Percentiles rank a stretch among this genome's conserved stretches.
phyloP scores from a whole-genome alignment of 2,113 vertebrate genomes.

The Sterrhoptilus dennistouni region DNA sequence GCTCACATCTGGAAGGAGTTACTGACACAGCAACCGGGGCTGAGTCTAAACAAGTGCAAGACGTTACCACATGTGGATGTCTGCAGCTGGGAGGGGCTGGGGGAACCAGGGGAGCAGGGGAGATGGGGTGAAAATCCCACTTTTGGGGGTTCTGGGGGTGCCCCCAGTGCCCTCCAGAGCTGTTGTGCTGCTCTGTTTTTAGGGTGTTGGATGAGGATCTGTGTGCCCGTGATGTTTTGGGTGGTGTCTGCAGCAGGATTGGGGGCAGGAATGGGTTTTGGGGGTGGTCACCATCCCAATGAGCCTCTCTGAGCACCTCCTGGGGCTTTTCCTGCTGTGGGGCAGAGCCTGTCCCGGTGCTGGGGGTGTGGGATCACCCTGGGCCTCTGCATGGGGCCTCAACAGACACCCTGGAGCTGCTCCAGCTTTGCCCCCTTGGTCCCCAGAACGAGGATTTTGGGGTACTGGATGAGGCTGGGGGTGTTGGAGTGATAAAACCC shows the following conservation, averaged over 20 bases:
- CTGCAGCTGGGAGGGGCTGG: not conserved
- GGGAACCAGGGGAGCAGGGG: not conserved
- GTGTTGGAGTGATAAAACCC: rapidly evolving
- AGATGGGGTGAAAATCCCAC: not conserved
- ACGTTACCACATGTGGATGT: not conserved
- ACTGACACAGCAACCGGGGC: not conserved
- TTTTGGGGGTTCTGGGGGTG: not conserved
- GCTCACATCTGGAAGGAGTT: slow-evolving; percentile 60
- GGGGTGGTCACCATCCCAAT: rapidly evolving
- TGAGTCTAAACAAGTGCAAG: slow-evolving; percentile 49
- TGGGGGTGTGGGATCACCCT: rapidly evolving
- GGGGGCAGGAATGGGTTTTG: not conserved
- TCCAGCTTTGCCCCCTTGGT: rapidly evolving
- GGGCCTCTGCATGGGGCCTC: rapidly evolving
- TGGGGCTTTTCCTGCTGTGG: not conserved
- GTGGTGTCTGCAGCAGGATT: not conserved
- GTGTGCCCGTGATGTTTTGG: rapidly evolving
- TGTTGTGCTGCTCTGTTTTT: not conserved
- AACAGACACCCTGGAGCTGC: rapidly evolving
- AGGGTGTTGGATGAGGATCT: not conserved
- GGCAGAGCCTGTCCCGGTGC: not conserved
- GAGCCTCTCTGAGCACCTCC: rapidly evolving
- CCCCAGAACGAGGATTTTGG: not conserved
- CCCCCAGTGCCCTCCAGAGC: not conserved
- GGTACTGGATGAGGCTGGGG: rapidly evolving